Conservation (phyloP, 1,140 invertebrate species). For the Plutomurus gul region DNA sequence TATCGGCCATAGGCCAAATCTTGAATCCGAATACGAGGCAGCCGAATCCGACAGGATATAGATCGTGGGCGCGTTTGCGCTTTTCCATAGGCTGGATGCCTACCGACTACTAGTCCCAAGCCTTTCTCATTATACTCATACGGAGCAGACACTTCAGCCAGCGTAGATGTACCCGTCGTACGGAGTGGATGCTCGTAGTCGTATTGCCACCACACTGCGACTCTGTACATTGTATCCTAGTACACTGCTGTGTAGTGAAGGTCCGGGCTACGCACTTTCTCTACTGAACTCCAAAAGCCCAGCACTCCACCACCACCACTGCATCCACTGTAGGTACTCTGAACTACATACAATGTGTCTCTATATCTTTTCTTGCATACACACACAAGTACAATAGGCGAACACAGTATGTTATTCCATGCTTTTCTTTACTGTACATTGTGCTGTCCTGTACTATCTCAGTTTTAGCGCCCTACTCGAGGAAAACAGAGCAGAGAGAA, state of each 20-base stretch:
- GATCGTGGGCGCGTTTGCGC: conserved; percentile 15
- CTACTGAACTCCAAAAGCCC: too few species aligned
- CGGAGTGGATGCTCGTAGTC: too few species aligned
- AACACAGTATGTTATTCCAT: conserved; percentile 1
- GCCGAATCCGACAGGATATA: conserved; percentile 2
- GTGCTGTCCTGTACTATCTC: not conserved
- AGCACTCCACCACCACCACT: too few species aligned
- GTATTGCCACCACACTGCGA: too few species aligned
- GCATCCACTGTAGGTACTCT: not conserved
- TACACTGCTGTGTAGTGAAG: too few species aligned
- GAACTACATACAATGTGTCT: not conserved
- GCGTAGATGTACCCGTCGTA: too few species aligned
- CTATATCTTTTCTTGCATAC: not conserved
- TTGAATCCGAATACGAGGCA: conserved; percentile 6
- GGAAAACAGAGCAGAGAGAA: not conserved
- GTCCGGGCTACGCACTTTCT: too few species aligned
- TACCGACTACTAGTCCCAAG: not conserved
- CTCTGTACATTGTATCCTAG: too few species aligned
- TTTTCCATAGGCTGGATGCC: not conserved
- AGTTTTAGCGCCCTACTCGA: not conserved
- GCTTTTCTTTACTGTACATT: not conserved
- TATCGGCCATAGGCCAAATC: conserved; percentile 22
- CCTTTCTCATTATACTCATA: conserved; percentile 15
- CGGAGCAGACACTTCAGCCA: too few species aligned
- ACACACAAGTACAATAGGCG: too few species aligned